Conservation (phyloP, 1,140 invertebrate genomes). For the Drosophila lowei region DNA sequence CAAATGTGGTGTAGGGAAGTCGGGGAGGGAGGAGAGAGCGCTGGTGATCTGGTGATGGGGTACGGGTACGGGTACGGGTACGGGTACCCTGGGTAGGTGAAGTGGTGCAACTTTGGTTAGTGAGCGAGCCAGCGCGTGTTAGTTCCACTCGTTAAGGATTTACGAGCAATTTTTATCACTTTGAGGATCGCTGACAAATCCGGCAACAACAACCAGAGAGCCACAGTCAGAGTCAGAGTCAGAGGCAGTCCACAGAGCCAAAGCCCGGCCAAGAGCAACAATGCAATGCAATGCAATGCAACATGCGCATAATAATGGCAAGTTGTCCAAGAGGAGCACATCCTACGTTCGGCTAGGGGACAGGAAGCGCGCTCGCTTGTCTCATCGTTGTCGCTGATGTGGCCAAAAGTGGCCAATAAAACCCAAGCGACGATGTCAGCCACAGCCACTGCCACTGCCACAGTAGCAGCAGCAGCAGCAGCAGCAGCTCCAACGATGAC, state of each 20-base stretch:
- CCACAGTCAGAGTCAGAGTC: slow-evolving; percentile 17
- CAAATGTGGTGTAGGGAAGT: slow-evolving; percentile 61
- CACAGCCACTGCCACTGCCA: not conserved
- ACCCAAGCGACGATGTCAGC: slow-evolving; percentile 61
- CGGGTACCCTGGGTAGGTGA: not conserved
- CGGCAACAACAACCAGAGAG: slow-evolving; percentile 59
- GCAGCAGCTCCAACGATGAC: slow-evolving; percentile 47
- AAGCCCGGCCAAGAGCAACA: slow-evolving; percentile 50
- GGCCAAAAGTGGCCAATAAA: slow-evolving; percentile 82
- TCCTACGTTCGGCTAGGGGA: slow-evolving; percentile 36
- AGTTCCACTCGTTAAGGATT: slow-evolving; percentile 83
- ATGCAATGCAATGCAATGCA: slow-evolving; percentile 62
- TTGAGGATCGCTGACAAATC: slow-evolving; percentile 83
- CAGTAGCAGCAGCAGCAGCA: slow-evolving; percentile 24
- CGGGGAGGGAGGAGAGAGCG: not conserved
- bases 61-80: not conserved
- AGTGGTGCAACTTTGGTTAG: not conserved
- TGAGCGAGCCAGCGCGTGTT: slow-evolving; percentile 64
- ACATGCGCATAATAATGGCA: slow-evolving; percentile 80
- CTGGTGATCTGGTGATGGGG: slow-evolving; percentile 8
- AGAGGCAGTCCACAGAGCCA: slow-evolving; percentile 14
- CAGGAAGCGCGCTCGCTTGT: slow-evolving; percentile 71
- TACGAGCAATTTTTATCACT: slow-evolving; percentile 83
- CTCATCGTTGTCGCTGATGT: slow-evolving; percentile 82
- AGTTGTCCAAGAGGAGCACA: slow-evolving; percentile 45